Evolutionary conservation across 2,113 vertebrate species (phyloP).

Genomic region (Psittacara wagleri): DNA sequence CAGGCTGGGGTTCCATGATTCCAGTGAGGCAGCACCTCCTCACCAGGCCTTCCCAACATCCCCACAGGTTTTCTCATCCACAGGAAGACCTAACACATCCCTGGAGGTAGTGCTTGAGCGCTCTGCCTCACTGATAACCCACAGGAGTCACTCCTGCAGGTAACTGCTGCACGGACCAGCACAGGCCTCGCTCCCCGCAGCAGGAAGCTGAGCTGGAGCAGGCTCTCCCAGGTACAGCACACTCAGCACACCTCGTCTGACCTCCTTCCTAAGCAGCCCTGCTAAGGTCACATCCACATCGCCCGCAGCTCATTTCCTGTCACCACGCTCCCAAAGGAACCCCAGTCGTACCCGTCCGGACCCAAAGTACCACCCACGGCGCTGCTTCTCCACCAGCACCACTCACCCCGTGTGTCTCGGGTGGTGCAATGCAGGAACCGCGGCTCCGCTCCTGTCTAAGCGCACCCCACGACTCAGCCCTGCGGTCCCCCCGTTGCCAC

Average conservation of each 20-base stretch:
- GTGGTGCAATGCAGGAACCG: no score
- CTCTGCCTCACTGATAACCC: not conserved
- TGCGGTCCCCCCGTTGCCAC: not conserved
- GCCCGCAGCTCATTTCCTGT: not conserved
- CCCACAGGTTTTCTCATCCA: not conserved
- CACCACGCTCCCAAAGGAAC: not conserved
- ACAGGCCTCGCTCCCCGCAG: not conserved
- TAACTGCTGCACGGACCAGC: not conserved
- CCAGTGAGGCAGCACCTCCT: not conserved
- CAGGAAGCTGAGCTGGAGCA: not conserved
- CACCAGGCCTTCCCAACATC: not conserved
- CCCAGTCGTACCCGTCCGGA: not conserved
- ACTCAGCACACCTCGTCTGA: not conserved
- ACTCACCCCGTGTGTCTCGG: not conserved
- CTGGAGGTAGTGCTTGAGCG: not conserved
- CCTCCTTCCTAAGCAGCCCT: not conserved
- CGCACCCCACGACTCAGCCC: not conserved
- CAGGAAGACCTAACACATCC: not conserved
- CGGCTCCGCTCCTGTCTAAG: not conserved
- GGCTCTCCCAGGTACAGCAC: not conserved
- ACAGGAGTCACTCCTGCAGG: not conserved
- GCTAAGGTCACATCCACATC: not conserved
- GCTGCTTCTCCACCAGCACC: not conserved
- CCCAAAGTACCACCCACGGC: not conserved
- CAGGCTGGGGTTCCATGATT: not conserved